Evolutionary conservation across 2,113 vertebrate genomes (phyloP).

Genomic region (Gallinago paraguaiae): DNA sequence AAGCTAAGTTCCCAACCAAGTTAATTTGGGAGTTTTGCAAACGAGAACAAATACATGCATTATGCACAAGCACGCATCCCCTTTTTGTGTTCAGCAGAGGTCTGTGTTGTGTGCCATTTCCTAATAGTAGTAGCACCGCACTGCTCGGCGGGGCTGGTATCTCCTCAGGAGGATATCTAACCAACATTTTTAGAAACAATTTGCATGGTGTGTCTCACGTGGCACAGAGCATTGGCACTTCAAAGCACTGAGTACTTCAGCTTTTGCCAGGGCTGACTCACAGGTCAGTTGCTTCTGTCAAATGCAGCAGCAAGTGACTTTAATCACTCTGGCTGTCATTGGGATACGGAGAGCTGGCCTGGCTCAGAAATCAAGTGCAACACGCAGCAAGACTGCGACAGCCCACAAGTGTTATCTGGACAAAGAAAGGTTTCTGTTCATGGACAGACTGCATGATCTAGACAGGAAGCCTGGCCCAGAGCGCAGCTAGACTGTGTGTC

Average conservation of each 20-base stretch:
- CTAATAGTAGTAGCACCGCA: not conserved
- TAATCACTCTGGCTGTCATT: slow-evolving; percentile 22
- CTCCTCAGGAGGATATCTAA: not conserved
- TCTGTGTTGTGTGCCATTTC: not conserved
- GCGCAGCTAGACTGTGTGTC: not conserved
- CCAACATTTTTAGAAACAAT: slow-evolving; percentile 43
- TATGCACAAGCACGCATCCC: not conserved
- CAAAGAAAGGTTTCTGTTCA: slow-evolving; percentile 45
- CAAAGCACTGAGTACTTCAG: not conserved
- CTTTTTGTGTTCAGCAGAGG: not conserved
- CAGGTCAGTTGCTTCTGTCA: slow-evolving; percentile 4
- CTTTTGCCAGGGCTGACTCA: slow-evolving; percentile 44
- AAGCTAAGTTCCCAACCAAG: not conserved
- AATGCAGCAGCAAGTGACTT: not conserved
- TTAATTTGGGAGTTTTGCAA: not conserved
- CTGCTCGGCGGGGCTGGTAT: not conserved
- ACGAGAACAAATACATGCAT: not conserved
- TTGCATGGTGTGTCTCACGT: slow-evolving; percentile 27
- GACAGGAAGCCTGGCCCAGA: slow-evolving; percentile 38
- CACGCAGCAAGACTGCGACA: not conserved
- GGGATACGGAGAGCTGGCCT: not conserved
- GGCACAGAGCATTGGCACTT: not conserved
- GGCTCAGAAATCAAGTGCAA: not conserved
- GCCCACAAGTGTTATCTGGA: not conserved
- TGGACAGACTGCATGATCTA: not conserved